phyloP scores from a whole-genome alignment of 2,113 vertebrate species.

The Onychorhynchus coronatus region DNA sequence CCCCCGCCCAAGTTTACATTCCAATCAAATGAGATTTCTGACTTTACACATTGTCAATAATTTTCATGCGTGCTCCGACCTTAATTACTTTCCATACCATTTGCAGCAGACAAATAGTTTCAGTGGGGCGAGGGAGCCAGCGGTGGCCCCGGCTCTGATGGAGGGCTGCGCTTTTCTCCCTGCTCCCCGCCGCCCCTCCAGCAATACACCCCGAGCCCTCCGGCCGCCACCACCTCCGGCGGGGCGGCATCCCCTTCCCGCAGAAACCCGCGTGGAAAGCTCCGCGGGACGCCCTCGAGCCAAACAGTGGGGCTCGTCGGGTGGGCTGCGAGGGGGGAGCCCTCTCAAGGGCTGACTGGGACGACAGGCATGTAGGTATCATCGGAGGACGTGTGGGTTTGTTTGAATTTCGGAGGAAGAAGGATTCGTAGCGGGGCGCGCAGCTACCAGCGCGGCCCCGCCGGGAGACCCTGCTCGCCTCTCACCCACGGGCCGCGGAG shows the following conservation, averaged over 20 bases:
- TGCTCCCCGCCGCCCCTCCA: neutral
- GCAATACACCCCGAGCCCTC: neutral
- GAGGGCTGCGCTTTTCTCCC: neutral
- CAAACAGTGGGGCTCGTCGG: neutral
- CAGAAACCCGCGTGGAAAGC: neutral
- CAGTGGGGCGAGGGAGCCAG: neutral
- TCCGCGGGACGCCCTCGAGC: neutral
- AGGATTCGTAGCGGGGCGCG: neutral
- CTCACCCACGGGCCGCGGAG: neutral
- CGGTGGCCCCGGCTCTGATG: neutral
- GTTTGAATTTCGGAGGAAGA: neutral
- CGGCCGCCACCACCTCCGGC: neutral
- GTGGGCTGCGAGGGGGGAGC: neutral
- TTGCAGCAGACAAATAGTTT: neutral
- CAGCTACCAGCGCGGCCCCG: neutral
- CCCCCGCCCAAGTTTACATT: constrained; percentile 48
- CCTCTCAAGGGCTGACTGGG: too few species aligned
- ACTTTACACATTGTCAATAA: constrained; percentile 53
- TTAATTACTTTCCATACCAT: constrained; percentile 36
- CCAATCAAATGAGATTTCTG: constrained; percentile 55
- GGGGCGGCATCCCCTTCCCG: neutral
- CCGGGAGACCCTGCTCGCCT: neutral
- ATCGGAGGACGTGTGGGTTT: neutral
- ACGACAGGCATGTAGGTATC: too few species aligned
- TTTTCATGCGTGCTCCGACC: neutral